These are phyloP conservation scores for Colistium nudipinnis DNA, from an alignment of 2,113 vertebrate species.

Conservation along the genomic window DNA sequence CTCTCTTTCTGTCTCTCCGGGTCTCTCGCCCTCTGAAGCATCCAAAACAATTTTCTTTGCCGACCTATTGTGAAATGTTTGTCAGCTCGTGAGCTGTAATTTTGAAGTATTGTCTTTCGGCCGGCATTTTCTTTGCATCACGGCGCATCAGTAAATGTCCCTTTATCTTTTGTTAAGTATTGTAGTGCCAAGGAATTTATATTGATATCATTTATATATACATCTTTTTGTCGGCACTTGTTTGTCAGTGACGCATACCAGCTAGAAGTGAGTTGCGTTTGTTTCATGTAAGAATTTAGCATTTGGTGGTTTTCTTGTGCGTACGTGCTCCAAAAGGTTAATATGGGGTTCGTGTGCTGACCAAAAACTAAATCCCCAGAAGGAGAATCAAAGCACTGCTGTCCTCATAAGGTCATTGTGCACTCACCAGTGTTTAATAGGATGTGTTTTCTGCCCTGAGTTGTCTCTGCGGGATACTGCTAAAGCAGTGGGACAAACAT, in stretches of 20 bases:
- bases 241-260: neutral
- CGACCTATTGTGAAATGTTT: constrained; percentile 18
- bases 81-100: neutral
- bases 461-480: constrained; percentile 69
- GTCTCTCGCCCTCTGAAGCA: neutral
- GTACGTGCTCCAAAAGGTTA: constrained; percentile 34
- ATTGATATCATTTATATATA: neutral
- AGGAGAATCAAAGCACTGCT: constrained; percentile 63
- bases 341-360: constrained; percentile 53
- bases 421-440: constrained; percentile 76
- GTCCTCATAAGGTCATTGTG: constrained; percentile 73
- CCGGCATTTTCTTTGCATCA: neutral
- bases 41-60: too few relatives aligned
- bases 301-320: neutral
- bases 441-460: constrained; percentile 73
- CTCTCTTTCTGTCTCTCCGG: constrained; percentile 3
- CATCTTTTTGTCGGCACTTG: neutral
- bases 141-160: neutral
- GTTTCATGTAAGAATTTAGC: neutral
- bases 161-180: neutral
- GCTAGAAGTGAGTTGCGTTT: neutral
- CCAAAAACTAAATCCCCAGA: constrained; percentile 53
- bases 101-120: neutral
- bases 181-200: neutral
- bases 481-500: constrained; percentile 75